Conservation (phyloP, 2,797 vertebrate genomes). For the Chiroxiphia lanceolata region DNA sequence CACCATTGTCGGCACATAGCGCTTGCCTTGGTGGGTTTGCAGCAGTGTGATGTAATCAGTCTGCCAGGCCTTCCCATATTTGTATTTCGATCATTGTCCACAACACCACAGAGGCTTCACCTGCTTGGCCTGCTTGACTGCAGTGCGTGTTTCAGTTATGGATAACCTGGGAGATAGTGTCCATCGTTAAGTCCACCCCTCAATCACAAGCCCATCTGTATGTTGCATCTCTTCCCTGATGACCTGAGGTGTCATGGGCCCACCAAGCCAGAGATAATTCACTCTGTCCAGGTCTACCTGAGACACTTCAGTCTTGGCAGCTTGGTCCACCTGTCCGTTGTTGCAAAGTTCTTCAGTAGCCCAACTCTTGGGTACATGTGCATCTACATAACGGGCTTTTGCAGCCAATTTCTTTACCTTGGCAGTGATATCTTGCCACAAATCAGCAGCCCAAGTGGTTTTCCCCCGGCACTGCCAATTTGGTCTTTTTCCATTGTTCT, state of each 20-base stretch:
- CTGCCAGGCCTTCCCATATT: background rate
- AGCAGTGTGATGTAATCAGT: background rate
- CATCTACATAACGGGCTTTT: background rate
- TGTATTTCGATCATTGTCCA: background rate
- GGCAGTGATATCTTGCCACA: background rate
- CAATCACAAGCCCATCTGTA: background rate
- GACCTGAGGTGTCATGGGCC: background rate
- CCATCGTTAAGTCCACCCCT: background rate
- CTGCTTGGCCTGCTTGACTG: background rate
- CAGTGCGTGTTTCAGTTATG: background rate
- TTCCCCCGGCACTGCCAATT: background rate
- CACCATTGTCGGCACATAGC: background rate
- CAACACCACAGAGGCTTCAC: background rate
- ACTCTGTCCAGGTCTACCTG: background rate
- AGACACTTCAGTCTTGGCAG: background rate
- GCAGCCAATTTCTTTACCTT: background rate
- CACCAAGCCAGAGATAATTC: background rate
- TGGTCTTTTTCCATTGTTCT: background rate
- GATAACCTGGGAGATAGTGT: background rate
- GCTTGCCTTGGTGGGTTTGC: background rate
- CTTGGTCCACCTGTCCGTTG: background rate
- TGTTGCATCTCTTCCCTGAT: background rate
- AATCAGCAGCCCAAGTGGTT: background rate
- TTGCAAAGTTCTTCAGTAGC: background rate
- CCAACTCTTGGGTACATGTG: background rate